These are phyloP conservation scores for Paralichthys olivaceus DNA, from an alignment of 2,113 vertebrate genomes.

Conservation along the genomic window DNA sequence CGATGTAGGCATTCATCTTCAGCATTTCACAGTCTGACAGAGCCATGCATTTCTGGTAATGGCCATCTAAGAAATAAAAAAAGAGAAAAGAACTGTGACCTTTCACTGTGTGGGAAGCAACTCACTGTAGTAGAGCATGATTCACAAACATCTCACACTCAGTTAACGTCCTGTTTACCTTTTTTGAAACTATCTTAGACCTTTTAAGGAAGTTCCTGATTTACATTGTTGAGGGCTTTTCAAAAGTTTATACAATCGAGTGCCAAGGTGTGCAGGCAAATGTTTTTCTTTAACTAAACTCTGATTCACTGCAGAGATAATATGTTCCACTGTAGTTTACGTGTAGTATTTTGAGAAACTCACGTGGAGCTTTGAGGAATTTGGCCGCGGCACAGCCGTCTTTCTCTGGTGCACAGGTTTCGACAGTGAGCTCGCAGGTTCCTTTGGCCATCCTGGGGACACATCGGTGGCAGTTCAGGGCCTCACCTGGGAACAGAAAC, in stretches of 20 bases:
- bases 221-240: no score
- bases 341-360: slow-evolving; percentile 29
- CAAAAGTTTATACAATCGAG: no score
- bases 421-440: slow-evolving; percentile 44
- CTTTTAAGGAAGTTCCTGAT: no score
- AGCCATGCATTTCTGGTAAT: slow-evolving; percentile 80
- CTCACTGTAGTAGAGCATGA: not conserved
- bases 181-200: no score
- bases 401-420: slow-evolving; percentile 72
- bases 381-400: slow-evolving; percentile 65
- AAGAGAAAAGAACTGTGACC: not conserved
- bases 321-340: not conserved
- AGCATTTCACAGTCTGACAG: slow-evolving; percentile 71
- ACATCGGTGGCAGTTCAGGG: slow-evolving; percentile 75
- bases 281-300: not conserved
- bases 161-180: no score
- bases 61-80: slow-evolving; percentile 55
- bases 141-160: not conserved
- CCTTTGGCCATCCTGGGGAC: slow-evolving; percentile 61
- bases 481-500: slow-evolving; percentile 59
- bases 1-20: slow-evolving; percentile 73
- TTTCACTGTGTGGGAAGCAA: no score
- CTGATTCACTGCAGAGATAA: not conserved
- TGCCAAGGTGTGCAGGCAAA: not conserved
- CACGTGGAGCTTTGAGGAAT: slow-evolving; percentile 74